A percentile compares a stretch with the other conserved stretches of the same genome.
Evolutionary conservation across 2,888 invertebrate species (phyloP).

Genomic region (Acleris emargana): DNA sequence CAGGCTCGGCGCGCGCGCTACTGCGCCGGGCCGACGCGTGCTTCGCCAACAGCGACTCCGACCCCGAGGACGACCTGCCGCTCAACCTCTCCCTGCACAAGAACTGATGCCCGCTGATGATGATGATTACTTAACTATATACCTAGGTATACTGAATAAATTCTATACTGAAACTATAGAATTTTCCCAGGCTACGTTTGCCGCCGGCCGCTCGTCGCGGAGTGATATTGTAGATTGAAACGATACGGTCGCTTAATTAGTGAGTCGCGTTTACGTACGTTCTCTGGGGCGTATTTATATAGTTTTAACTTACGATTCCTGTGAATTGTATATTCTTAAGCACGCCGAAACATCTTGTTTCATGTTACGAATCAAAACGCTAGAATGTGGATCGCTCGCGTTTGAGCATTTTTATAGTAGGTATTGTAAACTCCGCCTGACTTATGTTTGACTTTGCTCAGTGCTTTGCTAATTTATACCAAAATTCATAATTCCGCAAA

Average conservation of each 20-base stretch:
- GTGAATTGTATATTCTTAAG: background rate
- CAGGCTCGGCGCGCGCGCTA: background rate
- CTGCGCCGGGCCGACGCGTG: conserved; percentile 1
- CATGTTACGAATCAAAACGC: background rate
- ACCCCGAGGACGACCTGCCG: conserved; percentile 71
- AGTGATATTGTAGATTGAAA: background rate
- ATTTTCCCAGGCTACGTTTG: background rate
- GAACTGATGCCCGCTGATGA: conserved; percentile 42
- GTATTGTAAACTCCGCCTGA: too few species aligned
- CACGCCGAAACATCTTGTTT: background rate
- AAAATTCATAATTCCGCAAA: too few species aligned
- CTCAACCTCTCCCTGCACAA: conserved; percentile 65
- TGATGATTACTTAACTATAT: conserved; percentile 23
- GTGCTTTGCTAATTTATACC: too few species aligned
- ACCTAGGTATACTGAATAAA: background rate
- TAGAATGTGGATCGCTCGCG: background rate
- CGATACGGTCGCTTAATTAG: background rate
- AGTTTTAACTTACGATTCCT: conserved; percentile 2
- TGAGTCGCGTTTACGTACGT: background rate
- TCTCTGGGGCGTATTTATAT: conserved; percentile 13
- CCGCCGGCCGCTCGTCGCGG: background rate
- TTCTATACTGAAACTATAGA: too few species aligned
- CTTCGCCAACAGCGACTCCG: conserved; percentile 45
- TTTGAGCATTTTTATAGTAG: too few species aligned
- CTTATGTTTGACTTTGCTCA: too few species aligned